Conservation (phyloP, 1,140 invertebrate genomes). For the Trichonephila inaurata region DNA sequence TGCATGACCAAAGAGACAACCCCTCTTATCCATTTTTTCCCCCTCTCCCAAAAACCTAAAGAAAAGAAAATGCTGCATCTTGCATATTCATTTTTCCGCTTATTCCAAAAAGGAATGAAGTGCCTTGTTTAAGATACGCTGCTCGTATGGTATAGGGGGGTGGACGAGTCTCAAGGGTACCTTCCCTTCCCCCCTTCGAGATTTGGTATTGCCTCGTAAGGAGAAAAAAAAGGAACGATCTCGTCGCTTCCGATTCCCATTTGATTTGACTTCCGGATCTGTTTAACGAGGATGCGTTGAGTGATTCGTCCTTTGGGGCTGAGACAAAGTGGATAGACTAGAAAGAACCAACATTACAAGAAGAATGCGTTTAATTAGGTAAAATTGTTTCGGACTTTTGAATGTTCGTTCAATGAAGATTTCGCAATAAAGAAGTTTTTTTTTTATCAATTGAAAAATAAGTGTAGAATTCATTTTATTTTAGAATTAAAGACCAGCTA, state of each 20-base stretch:
- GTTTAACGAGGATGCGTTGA: constrained; percentile 24
- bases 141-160: not conserved
- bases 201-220: not conserved
- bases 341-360: not conserved
- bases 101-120: not conserved
- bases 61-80: constrained; percentile 29
- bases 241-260: constrained; percentile 16
- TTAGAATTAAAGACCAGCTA: no score
- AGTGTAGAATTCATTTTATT: no score
- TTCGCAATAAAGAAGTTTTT: no score
- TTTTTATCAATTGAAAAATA: no score
- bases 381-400: not conserved
- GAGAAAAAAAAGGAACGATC: not conserved
- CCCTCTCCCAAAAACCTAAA: not conserved
- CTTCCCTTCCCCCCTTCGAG: not conserved
- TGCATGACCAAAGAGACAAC: not conserved
- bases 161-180: not conserved
- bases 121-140: not conserved
- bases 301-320: not conserved
- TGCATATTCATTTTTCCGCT: constrained; percentile 31
- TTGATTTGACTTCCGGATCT: constrained; percentile 33
- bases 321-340: not conserved
- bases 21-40: not conserved
- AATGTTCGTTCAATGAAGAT: no score
- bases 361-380: not conserved